Evolutionary conservation across 2,113 vertebrate species (phyloP).

Genomic region (Notothenia coriiceps): DNA sequence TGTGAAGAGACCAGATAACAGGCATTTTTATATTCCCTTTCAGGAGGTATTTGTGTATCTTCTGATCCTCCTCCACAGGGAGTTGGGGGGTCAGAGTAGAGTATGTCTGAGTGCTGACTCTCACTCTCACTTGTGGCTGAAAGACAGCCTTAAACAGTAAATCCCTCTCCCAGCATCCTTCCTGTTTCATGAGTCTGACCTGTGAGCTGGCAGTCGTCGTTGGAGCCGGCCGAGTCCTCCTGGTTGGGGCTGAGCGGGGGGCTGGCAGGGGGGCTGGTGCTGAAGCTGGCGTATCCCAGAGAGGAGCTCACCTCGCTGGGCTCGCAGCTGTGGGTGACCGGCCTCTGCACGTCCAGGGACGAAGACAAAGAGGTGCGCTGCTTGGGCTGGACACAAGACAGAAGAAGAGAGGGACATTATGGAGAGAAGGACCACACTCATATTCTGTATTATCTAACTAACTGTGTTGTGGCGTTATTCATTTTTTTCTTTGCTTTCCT

Average conservation of each 20-base stretch:
- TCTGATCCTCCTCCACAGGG: not conserved
- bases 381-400: slow-evolving; percentile 88
- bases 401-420: not conserved
- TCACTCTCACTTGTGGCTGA: not conserved
- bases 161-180: not conserved
- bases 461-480: not conserved
- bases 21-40: not conserved
- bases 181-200: slow-evolving; percentile 43
- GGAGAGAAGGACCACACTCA: not conserved
- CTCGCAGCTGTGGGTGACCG: slow-evolving; percentile 91
- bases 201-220: slow-evolving; percentile 76
- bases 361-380: slow-evolving; percentile 97
- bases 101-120: not conserved
- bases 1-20: not conserved
- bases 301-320: slow-evolving; percentile 95
- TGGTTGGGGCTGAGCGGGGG: slow-evolving; percentile 90
- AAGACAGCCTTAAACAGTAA: not conserved
- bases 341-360: slow-evolving; percentile 92
- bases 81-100: not conserved
- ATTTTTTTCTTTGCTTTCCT: not conserved
- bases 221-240: slow-evolving; percentile 85
- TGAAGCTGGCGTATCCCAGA: slow-evolving; percentile 90
- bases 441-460: not conserved
- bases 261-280: slow-evolving; percentile 88
- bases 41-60: slow-evolving; percentile 2